Evolutionary conservation across 1,140 invertebrate species (phyloP).

Genomic region (Nasonia vitripennis): DNA sequence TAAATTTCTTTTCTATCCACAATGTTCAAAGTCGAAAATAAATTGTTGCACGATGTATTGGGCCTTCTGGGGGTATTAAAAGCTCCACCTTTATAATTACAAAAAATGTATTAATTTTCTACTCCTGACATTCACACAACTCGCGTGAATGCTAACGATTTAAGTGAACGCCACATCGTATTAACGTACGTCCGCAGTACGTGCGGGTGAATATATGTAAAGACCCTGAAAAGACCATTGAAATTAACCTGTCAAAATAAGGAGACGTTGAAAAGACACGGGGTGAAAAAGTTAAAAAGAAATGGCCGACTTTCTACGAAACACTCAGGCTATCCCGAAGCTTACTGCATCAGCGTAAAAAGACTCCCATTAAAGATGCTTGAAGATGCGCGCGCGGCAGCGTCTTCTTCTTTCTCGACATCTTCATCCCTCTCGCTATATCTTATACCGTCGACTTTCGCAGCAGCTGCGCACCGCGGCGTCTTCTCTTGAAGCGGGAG

Average conservation of each 20-base stretch:
- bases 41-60: no score
- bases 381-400: constrained; percentile 35
- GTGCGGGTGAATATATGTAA: neutral
- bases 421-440: constrained; percentile 47
- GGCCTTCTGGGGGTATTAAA: neutral
- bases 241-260: constrained; percentile 45
- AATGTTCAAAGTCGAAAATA: no score
- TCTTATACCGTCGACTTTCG: neutral
- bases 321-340: neutral
- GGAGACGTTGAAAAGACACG: neutral
- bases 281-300: neutral
- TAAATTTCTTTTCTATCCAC: neutral
- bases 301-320: neutral
- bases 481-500: constrained; percentile 38
- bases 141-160: constrained; percentile 21
- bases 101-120: constrained; percentile 22
- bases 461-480: constrained; percentile 51
- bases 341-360: constrained; percentile 39
- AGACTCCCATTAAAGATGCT: constrained; percentile 46
- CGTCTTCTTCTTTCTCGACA: constrained; percentile 24
- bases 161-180: constrained; percentile 22
- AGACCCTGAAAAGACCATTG: constrained; percentile 13
- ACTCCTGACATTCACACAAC: constrained; percentile 3
- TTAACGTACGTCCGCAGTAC: neutral
- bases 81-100: no score